Conservation (phyloP, 2,797 vertebrate genomes). For the Danio choprae region DNA sequence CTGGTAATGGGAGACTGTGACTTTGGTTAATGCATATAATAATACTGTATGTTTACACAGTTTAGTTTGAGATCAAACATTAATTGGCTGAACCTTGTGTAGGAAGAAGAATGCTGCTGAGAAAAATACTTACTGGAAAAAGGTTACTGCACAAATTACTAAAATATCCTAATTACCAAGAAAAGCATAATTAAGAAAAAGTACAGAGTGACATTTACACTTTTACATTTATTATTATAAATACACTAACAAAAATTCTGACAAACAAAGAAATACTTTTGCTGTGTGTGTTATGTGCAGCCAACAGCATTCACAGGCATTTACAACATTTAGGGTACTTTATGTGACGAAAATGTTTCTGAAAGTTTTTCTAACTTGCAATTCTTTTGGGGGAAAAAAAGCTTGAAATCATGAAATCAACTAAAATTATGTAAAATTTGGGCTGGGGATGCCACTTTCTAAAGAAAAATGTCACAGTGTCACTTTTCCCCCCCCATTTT, state of each 20-base stretch:
- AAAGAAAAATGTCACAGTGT: no score
- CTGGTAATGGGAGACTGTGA: neutral
- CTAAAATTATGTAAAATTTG: no score
- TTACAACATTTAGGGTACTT: neutral
- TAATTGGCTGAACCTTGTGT: neutral
- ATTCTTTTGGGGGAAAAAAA: no score
- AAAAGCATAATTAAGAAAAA: slow-evolving; percentile 6
- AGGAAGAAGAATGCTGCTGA: neutral
- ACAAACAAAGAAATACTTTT: slow-evolving; percentile 1
- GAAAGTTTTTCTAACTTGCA: no score
- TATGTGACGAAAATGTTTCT: no score
- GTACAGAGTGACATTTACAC: neutral
- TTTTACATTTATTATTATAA: slow-evolving; percentile 17
- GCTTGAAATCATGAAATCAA: no score
- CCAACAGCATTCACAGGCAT: neutral
- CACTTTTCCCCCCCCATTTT: no score
- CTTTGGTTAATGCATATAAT: neutral
- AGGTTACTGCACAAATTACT: neutral
- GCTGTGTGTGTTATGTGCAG: neutral
- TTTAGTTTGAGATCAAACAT: neutral
- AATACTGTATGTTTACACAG: neutral
- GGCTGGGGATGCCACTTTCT: no score
- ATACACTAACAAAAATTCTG: slow-evolving; percentile 3
- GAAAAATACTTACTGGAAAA: neutral
- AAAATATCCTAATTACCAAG: neutral